These are phyloP conservation scores for Caenorhabditis tropicalis DNA, from an alignment of 1,140 invertebrate genomes.

Conservation along the genomic window DNA sequence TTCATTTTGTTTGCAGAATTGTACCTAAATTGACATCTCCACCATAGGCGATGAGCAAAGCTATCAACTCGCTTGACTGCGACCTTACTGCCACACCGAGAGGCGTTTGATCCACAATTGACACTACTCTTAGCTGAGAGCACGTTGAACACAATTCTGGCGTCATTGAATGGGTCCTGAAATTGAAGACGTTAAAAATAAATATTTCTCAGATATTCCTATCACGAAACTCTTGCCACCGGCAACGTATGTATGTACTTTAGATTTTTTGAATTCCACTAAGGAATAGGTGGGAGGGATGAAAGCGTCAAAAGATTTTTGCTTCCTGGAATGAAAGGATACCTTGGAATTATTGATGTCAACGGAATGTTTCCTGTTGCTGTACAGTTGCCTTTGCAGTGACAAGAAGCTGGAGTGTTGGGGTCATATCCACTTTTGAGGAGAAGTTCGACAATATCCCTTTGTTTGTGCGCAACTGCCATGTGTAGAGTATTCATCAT, in stretches of 20 bases:
- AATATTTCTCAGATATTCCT: neutral
- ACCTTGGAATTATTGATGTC: conserved; percentile 70
- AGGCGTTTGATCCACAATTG: conserved; percentile 70
- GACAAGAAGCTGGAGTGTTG: conserved; percentile 66
- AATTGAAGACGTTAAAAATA: conserved; percentile 17
- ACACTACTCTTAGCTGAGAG: conserved; percentile 66
- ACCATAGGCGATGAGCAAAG: conserved; percentile 67
- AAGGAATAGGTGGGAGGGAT: neutral
- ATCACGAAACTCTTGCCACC: neutral
- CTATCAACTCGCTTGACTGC: conserved; percentile 68
- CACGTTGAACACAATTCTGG: conserved; percentile 70
- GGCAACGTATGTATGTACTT: neutral
- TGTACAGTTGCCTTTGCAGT: conserved; percentile 70
- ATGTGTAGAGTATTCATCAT: conserved; percentile 69
- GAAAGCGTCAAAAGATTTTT: neutral
- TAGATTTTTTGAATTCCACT: neutral
- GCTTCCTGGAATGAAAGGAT: neutral
- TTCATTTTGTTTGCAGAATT: too few relatives aligned
- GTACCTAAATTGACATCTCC: conserved; percentile 67
- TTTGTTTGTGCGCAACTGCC: conserved; percentile 70
- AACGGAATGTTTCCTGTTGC: conserved; percentile 70
- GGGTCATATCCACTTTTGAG: conserved; percentile 71
- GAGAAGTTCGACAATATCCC: conserved; percentile 69
- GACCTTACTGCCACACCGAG: conserved; percentile 68
- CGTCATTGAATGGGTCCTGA: conserved; percentile 62